These are phyloP conservation scores for Zaprionus vittiger DNA, from an alignment of 1,140 invertebrate genomes.

Conservation along the genomic window DNA sequence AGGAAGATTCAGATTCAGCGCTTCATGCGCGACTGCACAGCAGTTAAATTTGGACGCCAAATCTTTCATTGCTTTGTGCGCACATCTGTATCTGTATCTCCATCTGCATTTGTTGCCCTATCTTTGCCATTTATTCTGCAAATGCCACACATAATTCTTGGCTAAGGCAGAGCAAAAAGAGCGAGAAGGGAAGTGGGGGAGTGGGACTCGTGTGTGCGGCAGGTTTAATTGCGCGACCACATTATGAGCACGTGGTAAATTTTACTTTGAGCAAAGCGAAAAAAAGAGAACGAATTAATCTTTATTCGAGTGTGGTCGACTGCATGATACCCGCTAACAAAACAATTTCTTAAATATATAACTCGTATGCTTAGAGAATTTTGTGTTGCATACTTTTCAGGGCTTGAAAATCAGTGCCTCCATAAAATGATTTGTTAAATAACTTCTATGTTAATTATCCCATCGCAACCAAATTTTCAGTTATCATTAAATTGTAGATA, in stretches of 20 bases:
- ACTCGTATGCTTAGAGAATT: too few species aligned
- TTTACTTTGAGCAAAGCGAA: neutral
- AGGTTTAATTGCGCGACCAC: conserved; percentile 74
- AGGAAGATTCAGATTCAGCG: conserved; percentile 33
- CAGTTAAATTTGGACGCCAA: conserved; percentile 66
- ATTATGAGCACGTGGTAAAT: conserved; percentile 65
- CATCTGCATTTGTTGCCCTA: conserved; percentile 1
- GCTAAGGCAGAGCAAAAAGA: conserved; percentile 26
- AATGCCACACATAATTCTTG: conserved; percentile 53
- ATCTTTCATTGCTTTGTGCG: conserved; percentile 50
- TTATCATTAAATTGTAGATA: too few species aligned
- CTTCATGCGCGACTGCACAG: conserved; percentile 77
- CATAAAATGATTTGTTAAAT: too few species aligned
- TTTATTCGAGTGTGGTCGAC: too few species aligned
- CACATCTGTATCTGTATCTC: conserved; percentile 18
- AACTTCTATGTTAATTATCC: too few species aligned
- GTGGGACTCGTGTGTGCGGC: conserved; percentile 13
- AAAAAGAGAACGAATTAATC: neutral
- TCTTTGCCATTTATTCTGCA: conserved; percentile 39
- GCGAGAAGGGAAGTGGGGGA: too few species aligned
- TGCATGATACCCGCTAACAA: too few species aligned
- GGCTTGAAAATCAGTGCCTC: too few species aligned
- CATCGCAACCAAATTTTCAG: too few species aligned
- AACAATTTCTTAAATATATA: too few species aligned
- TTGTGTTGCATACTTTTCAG: too few species aligned